Evolutionary conservation across 2,113 vertebrate genomes (phyloP).

Genomic region (Willisornis vidua): DNA sequence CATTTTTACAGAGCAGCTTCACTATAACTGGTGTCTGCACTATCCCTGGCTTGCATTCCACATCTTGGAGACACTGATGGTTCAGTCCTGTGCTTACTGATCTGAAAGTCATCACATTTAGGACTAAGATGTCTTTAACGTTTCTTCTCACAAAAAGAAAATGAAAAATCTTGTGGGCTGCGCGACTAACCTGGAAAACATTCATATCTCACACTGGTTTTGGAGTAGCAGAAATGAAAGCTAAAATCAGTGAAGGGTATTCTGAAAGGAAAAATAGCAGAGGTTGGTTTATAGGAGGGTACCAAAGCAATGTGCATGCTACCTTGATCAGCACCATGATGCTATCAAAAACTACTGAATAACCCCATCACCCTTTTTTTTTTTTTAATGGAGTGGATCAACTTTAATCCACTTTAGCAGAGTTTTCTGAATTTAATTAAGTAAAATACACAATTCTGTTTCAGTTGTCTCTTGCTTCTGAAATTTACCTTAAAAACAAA

Average conservation of each 20-base stretch:
- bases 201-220: background rate
- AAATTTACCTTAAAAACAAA: background rate
- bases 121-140: background rate
- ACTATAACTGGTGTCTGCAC: background rate
- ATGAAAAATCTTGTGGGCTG: background rate
- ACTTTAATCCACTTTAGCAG: background rate
- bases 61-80: background rate
- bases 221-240: background rate
- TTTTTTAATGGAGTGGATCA: background rate
- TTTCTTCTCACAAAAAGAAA: background rate
- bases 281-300: background rate
- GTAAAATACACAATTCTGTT: background rate
- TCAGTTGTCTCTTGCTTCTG: background rate
- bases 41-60: background rate
- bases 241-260: background rate
- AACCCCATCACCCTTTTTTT: background rate
- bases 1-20: background rate
- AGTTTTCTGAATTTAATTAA: background rate
- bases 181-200: background rate
- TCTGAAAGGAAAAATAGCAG: background rate
- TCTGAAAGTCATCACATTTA: background rate
- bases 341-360: background rate
- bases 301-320: background rate
- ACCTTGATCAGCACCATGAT: background rate
- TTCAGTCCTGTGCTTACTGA: background rate